Conservation (phyloP, 2,888 invertebrate species). For the Nemapogon koenigi region DNA sequence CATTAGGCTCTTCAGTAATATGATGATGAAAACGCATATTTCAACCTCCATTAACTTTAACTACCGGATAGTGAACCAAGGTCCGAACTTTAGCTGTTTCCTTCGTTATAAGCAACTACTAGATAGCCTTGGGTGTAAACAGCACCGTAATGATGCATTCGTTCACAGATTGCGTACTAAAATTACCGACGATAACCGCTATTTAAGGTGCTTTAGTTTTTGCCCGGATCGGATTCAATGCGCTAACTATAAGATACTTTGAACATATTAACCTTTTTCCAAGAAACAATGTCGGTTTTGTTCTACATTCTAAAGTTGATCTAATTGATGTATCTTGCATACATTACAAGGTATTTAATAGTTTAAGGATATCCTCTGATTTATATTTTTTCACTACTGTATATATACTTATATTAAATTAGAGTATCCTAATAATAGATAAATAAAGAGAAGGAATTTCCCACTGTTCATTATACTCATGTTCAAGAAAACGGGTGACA, state of each 20-base stretch:
- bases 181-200: conserved; percentile 8
- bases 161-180: conserved; percentile 21
- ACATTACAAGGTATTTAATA: too few species aligned
- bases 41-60: conserved; percentile 1
- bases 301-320: too few species aligned
- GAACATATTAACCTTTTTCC: conserved; percentile 2
- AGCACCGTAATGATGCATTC: conserved; percentile 24
- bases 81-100: conserved; percentile 18
- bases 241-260: conserved; percentile 4
- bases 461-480: too few species aligned
- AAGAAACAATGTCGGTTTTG: conserved; percentile 1
- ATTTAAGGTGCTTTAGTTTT: conserved; percentile 8
- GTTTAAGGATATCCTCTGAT: too few species aligned
- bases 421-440: too few species aligned
- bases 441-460: too few species aligned
- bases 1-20: too few species aligned
- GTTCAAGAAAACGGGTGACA: too few species aligned
- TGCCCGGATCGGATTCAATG: conserved; percentile 2
- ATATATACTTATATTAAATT: too few species aligned
- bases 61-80: conserved; percentile 19
- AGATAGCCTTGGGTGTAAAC: conserved; percentile 22
- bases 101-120: background rate
- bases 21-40: too few species aligned
- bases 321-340: too few species aligned
- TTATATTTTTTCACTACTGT: too few species aligned